phyloP scores from a whole-genome alignment of 1,140 invertebrate genomes.

The Holotrichia oblita region DNA sequence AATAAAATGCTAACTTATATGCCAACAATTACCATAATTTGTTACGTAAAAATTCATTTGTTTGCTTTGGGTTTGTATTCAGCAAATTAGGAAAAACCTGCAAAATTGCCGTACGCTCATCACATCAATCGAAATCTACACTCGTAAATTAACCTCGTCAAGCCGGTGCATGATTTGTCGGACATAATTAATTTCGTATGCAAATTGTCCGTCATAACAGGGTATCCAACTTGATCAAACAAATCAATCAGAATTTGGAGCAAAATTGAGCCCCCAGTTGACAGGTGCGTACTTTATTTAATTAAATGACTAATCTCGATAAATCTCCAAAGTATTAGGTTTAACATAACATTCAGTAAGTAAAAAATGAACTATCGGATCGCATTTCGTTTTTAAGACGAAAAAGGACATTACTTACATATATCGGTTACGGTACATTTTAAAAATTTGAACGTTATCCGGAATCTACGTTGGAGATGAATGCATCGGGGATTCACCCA shows the following conservation, averaged over 20 bases:
- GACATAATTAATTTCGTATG: slow-evolving; percentile 22
- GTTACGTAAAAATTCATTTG: too few species aligned
- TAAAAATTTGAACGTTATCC: neutral
- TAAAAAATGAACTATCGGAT: too few species aligned
- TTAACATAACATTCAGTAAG: too few species aligned
- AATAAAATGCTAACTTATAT: neutral
- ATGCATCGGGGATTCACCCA: slow-evolving; percentile 23
- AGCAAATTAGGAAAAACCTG: too few species aligned
- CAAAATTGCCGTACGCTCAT: neutral
- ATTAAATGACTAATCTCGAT: slow-evolving; percentile 14
- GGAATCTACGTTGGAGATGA: neutral
- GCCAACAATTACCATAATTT: neutral
- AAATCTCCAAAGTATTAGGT: neutral
- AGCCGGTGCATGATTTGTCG: neutral
- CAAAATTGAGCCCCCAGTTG: neutral
- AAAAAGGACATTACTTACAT: neutral
- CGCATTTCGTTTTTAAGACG: too few species aligned
- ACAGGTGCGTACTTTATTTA: neutral
- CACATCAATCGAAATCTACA: neutral
- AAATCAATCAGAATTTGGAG: slow-evolving; percentile 17
- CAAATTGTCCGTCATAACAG: slow-evolving; percentile 8
- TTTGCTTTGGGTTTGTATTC: too few species aligned
- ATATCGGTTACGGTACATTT: neutral
- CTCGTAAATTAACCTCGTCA: slow-evolving; percentile 3
- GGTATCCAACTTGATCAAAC: neutral